Conservation (phyloP, 2,888 invertebrate species). For the Heliconius charithonia region DNA sequence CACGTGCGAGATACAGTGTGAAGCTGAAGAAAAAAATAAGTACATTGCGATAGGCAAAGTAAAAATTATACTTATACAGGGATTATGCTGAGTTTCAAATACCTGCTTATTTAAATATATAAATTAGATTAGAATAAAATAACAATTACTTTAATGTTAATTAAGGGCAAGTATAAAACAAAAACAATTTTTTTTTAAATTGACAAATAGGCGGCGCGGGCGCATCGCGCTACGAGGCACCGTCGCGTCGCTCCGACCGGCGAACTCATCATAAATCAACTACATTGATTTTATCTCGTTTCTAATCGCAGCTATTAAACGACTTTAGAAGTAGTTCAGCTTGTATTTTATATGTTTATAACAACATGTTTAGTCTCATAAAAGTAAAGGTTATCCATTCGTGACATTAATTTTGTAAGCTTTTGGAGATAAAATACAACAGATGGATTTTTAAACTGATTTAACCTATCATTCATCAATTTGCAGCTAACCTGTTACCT, state of each 20-base stretch:
- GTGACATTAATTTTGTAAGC: background rate
- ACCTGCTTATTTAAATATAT: too few species aligned
- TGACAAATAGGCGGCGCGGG: slow-evolving; percentile 44
- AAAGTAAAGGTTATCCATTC: slow-evolving; percentile 1
- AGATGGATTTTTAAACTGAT: background rate
- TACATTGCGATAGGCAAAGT: too few species aligned
- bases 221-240: slow-evolving; percentile 19
- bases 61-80: too few species aligned
- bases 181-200: background rate
- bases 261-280: slow-evolving; percentile 54
- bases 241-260: slow-evolving; percentile 46
- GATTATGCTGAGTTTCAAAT: too few species aligned
- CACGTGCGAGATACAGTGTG: background rate
- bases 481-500: background rate
- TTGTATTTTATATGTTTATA: slow-evolving; percentile 35
- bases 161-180: slow-evolving; percentile 1
- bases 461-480: background rate
- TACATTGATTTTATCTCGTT: slow-evolving; percentile 54
- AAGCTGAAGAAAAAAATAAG: background rate
- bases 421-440: background rate
- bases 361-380: slow-evolving; percentile 29
- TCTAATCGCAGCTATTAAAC: slow-evolving; percentile 57
- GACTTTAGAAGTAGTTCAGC: slow-evolving; percentile 47
- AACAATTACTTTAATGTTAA: slow-evolving; percentile 11
- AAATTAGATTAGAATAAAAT: slow-evolving; percentile 1